These are phyloP conservation scores for Baronia brevicornis DNA, from an alignment of 2,888 invertebrate species.

Conservation along the genomic window DNA sequence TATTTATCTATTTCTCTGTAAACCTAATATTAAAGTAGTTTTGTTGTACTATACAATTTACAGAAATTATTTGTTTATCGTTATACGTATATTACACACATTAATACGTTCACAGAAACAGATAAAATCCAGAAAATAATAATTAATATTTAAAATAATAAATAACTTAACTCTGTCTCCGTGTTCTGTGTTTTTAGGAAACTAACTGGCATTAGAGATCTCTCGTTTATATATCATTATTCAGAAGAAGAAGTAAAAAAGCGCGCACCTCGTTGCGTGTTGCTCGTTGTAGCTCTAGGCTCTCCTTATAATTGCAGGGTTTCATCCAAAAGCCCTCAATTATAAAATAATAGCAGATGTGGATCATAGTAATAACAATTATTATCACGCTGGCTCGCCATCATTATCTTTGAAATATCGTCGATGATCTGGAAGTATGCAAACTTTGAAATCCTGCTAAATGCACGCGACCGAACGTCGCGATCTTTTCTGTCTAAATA, in stretches of 20 bases:
- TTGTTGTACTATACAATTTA: too few species aligned
- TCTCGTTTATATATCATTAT: slow-evolving; percentile 56
- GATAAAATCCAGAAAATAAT: too few species aligned
- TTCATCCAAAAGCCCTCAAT: slow-evolving; percentile 74
- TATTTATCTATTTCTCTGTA: too few species aligned
- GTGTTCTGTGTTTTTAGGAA: too few species aligned
- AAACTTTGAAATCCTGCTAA: slow-evolving; percentile 52
- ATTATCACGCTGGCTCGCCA: slow-evolving; percentile 70
- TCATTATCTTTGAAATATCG: slow-evolving; percentile 72
- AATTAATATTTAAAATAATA: too few species aligned
- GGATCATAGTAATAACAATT: slow-evolving; percentile 76
- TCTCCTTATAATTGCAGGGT: slow-evolving; percentile 73
- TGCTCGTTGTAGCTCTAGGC: slow-evolving; percentile 61
- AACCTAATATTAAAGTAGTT: too few species aligned
- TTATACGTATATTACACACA: too few species aligned
- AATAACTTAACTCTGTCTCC: too few species aligned
- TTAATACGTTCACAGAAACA: too few species aligned
- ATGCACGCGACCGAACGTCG: slow-evolving; percentile 23
- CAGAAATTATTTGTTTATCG: too few species aligned
- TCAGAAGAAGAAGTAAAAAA: slow-evolving; percentile 60
- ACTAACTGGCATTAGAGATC: too few species aligned
- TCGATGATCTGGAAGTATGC: slow-evolving; percentile 54
- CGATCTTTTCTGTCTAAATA: slow-evolving; percentile 2
- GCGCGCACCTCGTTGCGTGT: slow-evolving; percentile 62
- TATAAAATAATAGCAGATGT: slow-evolving; percentile 76